Evolutionary conservation across 2,113 vertebrate species (phyloP).

Genomic region (Oriolus oriolus): DNA sequence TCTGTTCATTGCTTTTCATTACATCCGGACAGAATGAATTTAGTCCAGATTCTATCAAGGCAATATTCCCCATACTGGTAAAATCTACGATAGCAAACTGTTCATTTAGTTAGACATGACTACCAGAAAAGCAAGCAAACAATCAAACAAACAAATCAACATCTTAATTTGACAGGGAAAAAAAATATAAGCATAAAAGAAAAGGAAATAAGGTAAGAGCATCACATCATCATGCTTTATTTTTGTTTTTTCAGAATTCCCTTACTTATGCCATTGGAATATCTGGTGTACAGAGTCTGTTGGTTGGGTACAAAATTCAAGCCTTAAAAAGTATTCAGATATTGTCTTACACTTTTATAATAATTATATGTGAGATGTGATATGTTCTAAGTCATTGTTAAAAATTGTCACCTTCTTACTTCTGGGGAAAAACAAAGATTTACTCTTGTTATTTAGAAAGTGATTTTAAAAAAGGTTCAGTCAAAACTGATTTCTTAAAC

Average conservation of each 20-base stretch:
- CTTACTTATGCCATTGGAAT: neutral
- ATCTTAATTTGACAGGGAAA: neutral
- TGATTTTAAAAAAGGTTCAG: neutral
- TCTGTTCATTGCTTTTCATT: neutral
- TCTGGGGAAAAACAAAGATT: neutral
- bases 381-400: neutral
- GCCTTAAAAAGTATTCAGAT: neutral
- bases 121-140: neutral
- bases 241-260: neutral
- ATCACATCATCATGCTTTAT: neutral
- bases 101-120: neutral
- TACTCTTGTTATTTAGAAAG: neutral
- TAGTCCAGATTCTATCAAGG: neutral
- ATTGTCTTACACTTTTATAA: neutral
- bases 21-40: neutral
- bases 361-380: accelerated
- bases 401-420: neutral
- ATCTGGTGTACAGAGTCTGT: neutral
- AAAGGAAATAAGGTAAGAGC: neutral
- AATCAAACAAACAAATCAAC: neutral
- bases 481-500: neutral
- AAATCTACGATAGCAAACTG: neutral
- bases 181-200: neutral
- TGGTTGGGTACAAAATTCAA: neutral
- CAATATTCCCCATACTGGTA: neutral